phyloP scores from a whole-genome alignment of 2,113 vertebrate species.

The Heliornis fulica region DNA sequence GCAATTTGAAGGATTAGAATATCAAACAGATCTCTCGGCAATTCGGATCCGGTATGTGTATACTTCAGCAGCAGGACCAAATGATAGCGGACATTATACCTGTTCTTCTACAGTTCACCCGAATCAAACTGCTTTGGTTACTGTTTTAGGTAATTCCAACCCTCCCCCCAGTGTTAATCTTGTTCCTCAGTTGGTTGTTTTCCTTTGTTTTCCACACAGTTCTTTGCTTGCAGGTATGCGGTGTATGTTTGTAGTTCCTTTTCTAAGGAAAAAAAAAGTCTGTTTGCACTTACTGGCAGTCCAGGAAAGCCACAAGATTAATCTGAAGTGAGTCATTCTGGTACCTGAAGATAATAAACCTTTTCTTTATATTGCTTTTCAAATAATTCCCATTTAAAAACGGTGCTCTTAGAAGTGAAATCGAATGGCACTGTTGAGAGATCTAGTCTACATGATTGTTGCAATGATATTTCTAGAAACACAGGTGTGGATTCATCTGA shows the following conservation, averaged over 20 bases:
- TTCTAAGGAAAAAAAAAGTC: neutral
- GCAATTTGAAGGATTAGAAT: conserved; percentile 54
- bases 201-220: neutral
- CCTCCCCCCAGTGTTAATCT: neutral
- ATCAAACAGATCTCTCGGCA: conserved; percentile 27
- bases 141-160: conserved; percentile 79
- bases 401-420: neutral
- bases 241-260: neutral
- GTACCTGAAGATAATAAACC: neutral
- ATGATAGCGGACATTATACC: conserved; percentile 77
- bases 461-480: neutral
- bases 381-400: neutral
- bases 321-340: neutral
- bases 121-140: conserved; percentile 72
- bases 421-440: neutral
- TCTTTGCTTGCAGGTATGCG: neutral
- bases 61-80: conserved; percentile 49
- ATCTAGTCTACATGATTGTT: neutral
- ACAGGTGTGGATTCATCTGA: neutral
- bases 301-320: neutral
- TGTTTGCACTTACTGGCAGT: neutral
- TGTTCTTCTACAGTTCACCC: conserved; percentile 67
- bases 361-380: neutral
- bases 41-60: conserved; percentile 64
- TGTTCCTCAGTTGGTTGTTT: neutral